Base-by-base conservation (phyloP, 2,888 invertebrate species). In the Lasius platythorax region DNA sequence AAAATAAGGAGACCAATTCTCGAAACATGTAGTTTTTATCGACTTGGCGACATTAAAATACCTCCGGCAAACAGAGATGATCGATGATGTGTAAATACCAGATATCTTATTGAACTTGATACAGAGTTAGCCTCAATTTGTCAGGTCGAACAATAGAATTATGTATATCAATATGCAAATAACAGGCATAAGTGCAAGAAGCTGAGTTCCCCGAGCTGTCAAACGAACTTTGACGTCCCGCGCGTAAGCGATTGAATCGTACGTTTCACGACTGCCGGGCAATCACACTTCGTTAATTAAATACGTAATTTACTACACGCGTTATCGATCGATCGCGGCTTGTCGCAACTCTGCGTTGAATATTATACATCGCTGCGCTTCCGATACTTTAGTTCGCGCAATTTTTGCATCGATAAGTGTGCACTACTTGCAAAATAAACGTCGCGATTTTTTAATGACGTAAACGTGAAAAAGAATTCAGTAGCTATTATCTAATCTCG, bases 241-340 rank as follows among this genome's bases (percentile, higher is more conserved):
- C 53, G 43, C 28, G 23, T 37, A 74, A 30, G 6, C 53, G 72
- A 84, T 79, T 66, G 46, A 76, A 81, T 81, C 33, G 40, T 30
- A 11, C 37, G 46, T 58, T 58, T 63, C 56, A 30, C 15, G 23
- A 76, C 76, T 56, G 58, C 28, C 30, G 46, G 37, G 37, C 64
- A 64, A 61, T 43, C n/a, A 6, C 56, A 23, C 23, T 53, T 4
- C 12, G 46, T 64, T 73, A 50, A 63, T 81, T 68, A 46, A 43
- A 37, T 66, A 18, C 43, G 11, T 28, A 40, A 63, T 46, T 37
- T 4, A 64, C 9, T 58, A 50, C 15, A 33, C 61, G 37, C 23
- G 9, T 61, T 56, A 28, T 50, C 28, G 28, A 81, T 53, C 50
- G 37, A 53, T 63, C 37, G 33, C 30, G 15, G 3, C 18, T 73